Evolutionary conservation across 2,888 invertebrate species (phyloP).

Genomic region (Melolontha melolontha): DNA sequence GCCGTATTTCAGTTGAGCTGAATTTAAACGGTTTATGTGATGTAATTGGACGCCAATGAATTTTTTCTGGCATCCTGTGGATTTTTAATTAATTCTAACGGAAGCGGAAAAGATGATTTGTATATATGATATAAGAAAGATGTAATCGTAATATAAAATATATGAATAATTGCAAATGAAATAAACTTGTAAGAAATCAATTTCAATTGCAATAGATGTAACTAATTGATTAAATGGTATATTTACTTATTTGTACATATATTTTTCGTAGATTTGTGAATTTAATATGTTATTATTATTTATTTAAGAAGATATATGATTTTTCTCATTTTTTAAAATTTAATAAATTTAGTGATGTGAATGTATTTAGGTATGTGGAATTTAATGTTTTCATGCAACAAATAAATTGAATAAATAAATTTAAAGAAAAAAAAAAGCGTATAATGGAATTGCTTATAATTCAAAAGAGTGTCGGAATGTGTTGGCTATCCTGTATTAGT

Average conservation of each 20-base stretch:
- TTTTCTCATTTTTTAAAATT: conserved; percentile 7
- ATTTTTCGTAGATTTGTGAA: conserved; percentile 35
- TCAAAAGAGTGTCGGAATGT: too few species aligned
- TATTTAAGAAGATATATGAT: conserved; percentile 31
- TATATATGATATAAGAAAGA: conserved; percentile 9
- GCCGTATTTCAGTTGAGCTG: too few species aligned
- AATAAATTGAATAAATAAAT: conserved; percentile 14
- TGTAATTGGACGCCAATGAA: too few species aligned
- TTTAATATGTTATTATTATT: conserved; percentile 36
- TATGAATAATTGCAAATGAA: conserved; percentile 7
- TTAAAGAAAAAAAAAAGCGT: background rate
- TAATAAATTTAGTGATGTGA: conserved; percentile 37
- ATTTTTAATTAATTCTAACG: too few species aligned
- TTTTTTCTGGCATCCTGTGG: too few species aligned
- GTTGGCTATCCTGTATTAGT: background rate
- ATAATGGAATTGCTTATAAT: background rate
- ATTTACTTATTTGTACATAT: conserved; percentile 43
- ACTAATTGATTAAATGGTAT: conserved; percentile 5
- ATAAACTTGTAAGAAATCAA: background rate
- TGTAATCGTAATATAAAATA: conserved; percentile 4
- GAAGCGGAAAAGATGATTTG: background rate
- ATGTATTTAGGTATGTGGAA: conserved; percentile 44
- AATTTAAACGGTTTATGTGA: too few species aligned
- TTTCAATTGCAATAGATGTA: conserved; percentile 16
- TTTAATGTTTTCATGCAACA: conserved; percentile 25